Base-by-base conservation (phyloP, 2,797 vertebrate species). In the Phoeniculus purpureus region DNA sequence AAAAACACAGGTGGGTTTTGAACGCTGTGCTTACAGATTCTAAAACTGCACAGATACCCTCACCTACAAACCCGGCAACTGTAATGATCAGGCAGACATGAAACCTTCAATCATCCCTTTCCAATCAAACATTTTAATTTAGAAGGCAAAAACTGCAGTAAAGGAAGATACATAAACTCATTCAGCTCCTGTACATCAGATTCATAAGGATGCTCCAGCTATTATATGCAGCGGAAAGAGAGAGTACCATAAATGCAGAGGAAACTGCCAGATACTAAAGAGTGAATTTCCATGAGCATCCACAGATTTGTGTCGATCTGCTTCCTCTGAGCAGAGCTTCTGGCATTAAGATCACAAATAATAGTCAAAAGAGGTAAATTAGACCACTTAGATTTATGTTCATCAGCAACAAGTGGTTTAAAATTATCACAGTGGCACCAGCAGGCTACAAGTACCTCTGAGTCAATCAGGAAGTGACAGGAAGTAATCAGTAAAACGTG, bases 91-190 rank as follows among this genome's bases (percentile, higher is more conserved):
- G 89, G 31, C 67, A 31, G 47, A 79, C 89, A 73, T n/a, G 15
- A 62, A 90, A 89, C 74, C 79, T 85, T 67, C 65, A 94, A 72
- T 95, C 66, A 95, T 85, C 34, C 77, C 22, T 78, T 94, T 95
- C 89, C 89, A 95, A 93, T 96, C 93, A 92, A 93, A 65, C 7
- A 68, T 92, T 93, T 95, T 90, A 87, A 94, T 93, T 91, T 85
- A 91, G 62, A 93, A 93, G 83, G 58, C 86, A 79, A 85, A 64
- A 21, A 62, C 32, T 43, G 40, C 62, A 77, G 37, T 61, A 67
- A 12, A 51, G 56, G 51, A 92, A 92, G 85, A 76, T 70, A 61
- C 9, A 29, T 87, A 84, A 95, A 78, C 34, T 48, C 32, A 60
- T 83, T 94, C 66, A 89, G 51, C 37, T 88, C 43, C 66, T 87